phyloP scores from a whole-genome alignment of 2,888 invertebrate species.

The Pandemis corylana region DNA sequence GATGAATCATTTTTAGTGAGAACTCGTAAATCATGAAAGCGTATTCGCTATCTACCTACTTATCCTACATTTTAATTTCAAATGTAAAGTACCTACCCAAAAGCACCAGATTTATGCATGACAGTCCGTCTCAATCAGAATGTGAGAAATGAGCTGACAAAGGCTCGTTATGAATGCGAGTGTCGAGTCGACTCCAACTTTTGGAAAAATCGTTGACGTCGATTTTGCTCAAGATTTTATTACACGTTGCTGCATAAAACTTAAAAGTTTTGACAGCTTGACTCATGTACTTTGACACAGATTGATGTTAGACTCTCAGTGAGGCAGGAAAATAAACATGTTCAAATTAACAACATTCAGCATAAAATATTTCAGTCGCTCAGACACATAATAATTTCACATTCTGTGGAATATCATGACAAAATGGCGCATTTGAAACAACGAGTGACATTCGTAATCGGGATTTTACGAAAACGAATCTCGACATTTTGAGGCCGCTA shows the following conservation, averaged over 20 bases:
- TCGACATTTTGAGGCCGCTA: slow-evolving; percentile 5
- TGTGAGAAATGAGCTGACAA: slow-evolving; percentile 69
- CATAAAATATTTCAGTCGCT: slow-evolving; percentile 18
- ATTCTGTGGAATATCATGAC: slow-evolving; percentile 10
- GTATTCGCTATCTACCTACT: neutral
- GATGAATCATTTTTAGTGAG: neutral
- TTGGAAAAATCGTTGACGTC: slow-evolving; percentile 55
- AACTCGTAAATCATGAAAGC: neutral
- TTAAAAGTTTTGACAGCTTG: slow-evolving; percentile 62
- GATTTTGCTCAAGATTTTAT: slow-evolving; percentile 55
- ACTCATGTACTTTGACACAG: slow-evolving; percentile 63
- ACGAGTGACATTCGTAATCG: slow-evolving; percentile 9
- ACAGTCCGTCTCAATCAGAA: slow-evolving; percentile 63
- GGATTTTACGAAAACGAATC: neutral
- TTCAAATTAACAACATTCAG: slow-evolving; percentile 37
- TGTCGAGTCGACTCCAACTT: slow-evolving; percentile 56
- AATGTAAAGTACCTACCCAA: slow-evolving; percentile 29
- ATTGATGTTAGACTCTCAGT: slow-evolving; percentile 62
- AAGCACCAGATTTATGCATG: slow-evolving; percentile 44
- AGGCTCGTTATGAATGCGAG: slow-evolving; percentile 57
- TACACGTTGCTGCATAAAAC: slow-evolving; percentile 62
- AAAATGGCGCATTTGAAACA: slow-evolving; percentile 11
- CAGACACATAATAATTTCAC: neutral
- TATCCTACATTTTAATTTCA: slow-evolving; percentile 28
- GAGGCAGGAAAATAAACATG: slow-evolving; percentile 53